A percentile compares a stretch with the other conserved stretches of the same genome.
Conservation (phyloP, 2,888 invertebrate species). For the Calliphora vomitoria region DNA sequence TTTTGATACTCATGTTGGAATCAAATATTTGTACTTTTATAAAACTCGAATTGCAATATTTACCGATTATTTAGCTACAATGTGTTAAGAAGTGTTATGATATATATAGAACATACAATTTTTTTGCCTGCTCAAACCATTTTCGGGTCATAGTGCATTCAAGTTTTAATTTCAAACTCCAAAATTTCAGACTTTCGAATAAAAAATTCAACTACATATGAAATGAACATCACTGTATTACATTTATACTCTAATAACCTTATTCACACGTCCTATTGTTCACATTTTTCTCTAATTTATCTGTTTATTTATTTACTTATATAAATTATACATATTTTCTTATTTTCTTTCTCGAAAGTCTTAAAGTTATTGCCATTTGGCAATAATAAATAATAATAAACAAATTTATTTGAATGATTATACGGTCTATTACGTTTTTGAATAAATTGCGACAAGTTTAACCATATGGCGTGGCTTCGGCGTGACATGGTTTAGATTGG, state of each 20-base stretch:
- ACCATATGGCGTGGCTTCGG: background rate
- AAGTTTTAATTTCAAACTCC: no score
- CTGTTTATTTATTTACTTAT: constrained; percentile 13
- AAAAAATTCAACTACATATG: background rate
- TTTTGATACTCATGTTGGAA: no score
- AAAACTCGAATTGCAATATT: no score
- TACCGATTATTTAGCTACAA: no score
- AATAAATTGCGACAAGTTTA: background rate
- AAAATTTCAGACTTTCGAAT: no score
- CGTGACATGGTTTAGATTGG: background rate
- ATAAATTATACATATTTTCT: background rate
- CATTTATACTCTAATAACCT: constrained; percentile 25
- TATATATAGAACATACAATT: no score
- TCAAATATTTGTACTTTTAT: no score
- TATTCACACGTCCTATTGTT: constrained; percentile 11
- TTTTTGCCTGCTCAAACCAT: no score
- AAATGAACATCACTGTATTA: background rate
- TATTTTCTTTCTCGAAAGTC: background rate
- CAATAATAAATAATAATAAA: background rate
- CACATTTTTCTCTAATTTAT: background rate
- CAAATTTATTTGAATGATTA: background rate
- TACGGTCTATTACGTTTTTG: background rate
- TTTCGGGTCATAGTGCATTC: no score
- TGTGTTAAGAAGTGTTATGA: no score
- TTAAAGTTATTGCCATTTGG: constrained; percentile 12